Evolutionary conservation across 2,113 vertebrate species (phyloP), one percentile per base, ranked within the genome.

Genomic region (Aldabrachelys gigantea): DNA sequence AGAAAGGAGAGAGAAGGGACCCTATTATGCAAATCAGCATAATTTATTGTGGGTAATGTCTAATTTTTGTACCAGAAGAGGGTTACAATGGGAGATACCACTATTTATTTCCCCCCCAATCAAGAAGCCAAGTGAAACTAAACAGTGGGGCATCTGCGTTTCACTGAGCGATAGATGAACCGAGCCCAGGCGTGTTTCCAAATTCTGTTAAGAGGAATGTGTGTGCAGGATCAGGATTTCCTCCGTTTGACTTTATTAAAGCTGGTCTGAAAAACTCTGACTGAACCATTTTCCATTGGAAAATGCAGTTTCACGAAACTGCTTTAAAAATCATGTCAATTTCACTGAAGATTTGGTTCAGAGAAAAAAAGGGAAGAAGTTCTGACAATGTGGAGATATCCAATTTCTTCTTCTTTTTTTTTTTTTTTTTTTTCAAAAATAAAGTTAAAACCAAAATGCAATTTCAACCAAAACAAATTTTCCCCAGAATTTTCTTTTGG

Each of bases 1-100:
- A 80, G 69, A 90, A 53, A 94, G 90, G 25, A 69, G 52, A 95
- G 92, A 84, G 94, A 93, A 76, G 38, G 25, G 91, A 7, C 62
- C 44, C 91, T 44, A 49, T 6, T 90, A 65, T 90, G 78, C 90
- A 96, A 89, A 92, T 92, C 72, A 78, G 35, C 8, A 69, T 35
- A 69, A 69, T n/a, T 69, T 19, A 69, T 8, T 69, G 38, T 84
- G 38, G 41, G 14, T 78, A 90, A 89, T 50, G 44, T n/a, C 35
- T n/a, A 17, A 69, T 19, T 69, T 69, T 69, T 69, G 35, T 69
- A n/a, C 31, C 31, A n/a, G 62, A 69, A 69, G 8, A 69, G 16
- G 31, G 29, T 69, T 69, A 69, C 35, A 69, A 19, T 69, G 31
- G 14, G 62, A 35, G 16, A 69, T 69, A n/a, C 62, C 62, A 35